Conservation (phyloP, 2,113 vertebrate genomes). For the Microtus montanus region DNA sequence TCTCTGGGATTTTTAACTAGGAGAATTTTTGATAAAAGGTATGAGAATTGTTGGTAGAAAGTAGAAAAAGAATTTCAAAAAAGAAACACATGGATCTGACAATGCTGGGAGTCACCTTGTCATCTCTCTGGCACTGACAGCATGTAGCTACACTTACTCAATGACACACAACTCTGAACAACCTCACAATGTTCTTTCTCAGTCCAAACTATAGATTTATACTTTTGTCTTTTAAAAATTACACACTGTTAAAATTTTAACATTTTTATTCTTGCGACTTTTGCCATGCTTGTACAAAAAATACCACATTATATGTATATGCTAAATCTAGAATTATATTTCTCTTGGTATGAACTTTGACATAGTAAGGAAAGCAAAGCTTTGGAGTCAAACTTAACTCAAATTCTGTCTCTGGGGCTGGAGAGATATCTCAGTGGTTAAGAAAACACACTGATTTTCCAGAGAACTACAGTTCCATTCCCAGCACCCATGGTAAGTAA, state of each 20-base stretch:
- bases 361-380: neutral
- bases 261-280: neutral
- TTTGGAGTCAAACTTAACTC: neutral
- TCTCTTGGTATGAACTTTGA: neutral
- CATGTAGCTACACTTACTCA: neutral
- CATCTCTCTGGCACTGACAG: neutral
- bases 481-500: neutral
- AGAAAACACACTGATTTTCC: neutral
- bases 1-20: neutral
- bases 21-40: neutral
- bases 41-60: neutral
- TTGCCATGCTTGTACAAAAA: neutral
- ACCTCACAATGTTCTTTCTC: neutral
- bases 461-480: neutral
- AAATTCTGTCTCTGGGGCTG: neutral
- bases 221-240: slow-evolving; percentile 10
- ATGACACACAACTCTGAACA: neutral
- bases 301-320: neutral
- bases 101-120: neutral
- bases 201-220: neutral
- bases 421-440: neutral
- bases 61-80: neutral
- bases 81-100: neutral
- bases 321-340: neutral
- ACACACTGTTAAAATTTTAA: neutral